These are phyloP conservation scores for Cotesia glomerata DNA, from an alignment of 1,140 invertebrate genomes.

Conservation along the genomic window DNA sequence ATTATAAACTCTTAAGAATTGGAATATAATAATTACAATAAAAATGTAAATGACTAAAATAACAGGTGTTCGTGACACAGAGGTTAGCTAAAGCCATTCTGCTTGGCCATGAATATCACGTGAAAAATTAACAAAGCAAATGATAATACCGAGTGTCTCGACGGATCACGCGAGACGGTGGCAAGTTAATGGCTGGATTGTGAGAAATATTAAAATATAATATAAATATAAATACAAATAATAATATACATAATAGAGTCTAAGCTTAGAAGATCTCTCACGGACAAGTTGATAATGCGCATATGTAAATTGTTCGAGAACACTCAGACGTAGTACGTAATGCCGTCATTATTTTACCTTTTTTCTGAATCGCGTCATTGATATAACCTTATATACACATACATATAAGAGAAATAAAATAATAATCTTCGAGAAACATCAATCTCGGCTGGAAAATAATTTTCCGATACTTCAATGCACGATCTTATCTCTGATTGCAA, in stretches of 20 bases:
- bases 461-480: too few relatives aligned
- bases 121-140: slow-evolving; percentile 24
- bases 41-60: not conserved
- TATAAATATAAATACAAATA: too few relatives aligned
- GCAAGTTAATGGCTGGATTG: slow-evolving; percentile 47
- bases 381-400: not conserved
- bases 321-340: slow-evolving; percentile 37
- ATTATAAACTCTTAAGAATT: too few relatives aligned
- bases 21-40: not conserved
- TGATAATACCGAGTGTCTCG: slow-evolving; percentile 21
- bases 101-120: slow-evolving; percentile 23
- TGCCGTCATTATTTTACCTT: slow-evolving; percentile 3
- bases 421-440: too few relatives aligned
- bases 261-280: slow-evolving; percentile 10
- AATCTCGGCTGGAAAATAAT: too few relatives aligned
- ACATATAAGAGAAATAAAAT: not conserved
- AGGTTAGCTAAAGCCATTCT: too few relatives aligned
- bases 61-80: slow-evolving; percentile 1
- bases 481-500: too few relatives aligned
- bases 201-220: slow-evolving; percentile 26
- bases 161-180: slow-evolving; percentile 25
- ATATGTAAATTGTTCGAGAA: slow-evolving; percentile 53
- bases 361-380: not conserved
- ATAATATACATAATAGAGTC: too few relatives aligned
- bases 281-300: slow-evolving; percentile 24